These are phyloP conservation scores for Burhinus oedicnemus DNA, from an alignment of 2,113 vertebrate genomes.

Conservation along the genomic window DNA sequence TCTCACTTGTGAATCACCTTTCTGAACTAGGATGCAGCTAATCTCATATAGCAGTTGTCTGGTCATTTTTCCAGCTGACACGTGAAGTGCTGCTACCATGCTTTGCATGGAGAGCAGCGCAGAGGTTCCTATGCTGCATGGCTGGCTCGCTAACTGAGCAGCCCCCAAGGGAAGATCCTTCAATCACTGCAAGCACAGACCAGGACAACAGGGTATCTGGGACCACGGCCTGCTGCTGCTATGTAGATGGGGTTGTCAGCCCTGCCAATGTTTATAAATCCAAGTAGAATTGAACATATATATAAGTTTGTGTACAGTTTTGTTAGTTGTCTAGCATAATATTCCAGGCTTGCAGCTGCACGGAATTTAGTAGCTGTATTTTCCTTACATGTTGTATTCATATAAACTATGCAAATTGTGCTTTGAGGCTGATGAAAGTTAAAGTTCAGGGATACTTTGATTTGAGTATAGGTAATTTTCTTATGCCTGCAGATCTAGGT, in stretches of 20 bases:
- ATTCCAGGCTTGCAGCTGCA: background rate
- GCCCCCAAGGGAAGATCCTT: background rate
- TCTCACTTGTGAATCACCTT: background rate
- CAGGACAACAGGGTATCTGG: background rate
- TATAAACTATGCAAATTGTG: background rate
- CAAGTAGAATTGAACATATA: background rate
- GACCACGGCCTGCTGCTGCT: background rate
- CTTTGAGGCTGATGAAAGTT: background rate
- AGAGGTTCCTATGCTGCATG: background rate
- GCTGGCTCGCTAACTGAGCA: background rate
- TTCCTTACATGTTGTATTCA: background rate
- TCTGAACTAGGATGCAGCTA: background rate
- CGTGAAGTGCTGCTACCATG: background rate
- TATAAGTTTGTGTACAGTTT: background rate
- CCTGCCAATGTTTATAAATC: background rate
- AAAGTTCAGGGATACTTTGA: background rate
- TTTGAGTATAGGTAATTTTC: background rate
- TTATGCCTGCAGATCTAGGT: background rate
- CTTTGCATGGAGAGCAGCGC: background rate
- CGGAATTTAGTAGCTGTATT: background rate
- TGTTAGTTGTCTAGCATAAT: background rate
- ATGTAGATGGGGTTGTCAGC: background rate
- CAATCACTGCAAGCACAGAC: background rate
- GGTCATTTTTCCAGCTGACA: background rate
- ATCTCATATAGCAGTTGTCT: background rate